These are phyloP conservation scores for Rhizoglyphus robini DNA, from an alignment of 1,140 invertebrate genomes.

Conservation along the genomic window DNA sequence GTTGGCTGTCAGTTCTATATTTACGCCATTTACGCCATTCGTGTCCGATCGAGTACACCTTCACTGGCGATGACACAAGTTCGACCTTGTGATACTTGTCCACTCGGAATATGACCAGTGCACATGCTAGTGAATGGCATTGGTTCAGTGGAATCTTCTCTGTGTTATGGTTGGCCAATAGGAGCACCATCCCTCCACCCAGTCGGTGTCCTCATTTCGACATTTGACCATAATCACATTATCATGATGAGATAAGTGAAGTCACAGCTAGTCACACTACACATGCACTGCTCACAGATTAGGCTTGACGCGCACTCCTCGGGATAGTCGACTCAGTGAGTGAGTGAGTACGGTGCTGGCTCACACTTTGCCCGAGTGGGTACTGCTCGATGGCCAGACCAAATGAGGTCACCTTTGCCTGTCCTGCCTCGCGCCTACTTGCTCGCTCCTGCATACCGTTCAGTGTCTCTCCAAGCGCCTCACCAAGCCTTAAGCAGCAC, in stretches of 20 bases:
- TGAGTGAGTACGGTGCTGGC: background rate
- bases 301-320: background rate
- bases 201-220: background rate
- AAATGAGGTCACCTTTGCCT: slow-evolving; percentile 10
- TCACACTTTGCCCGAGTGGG: background rate
- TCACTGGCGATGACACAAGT: too few species aligned
- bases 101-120: too few species aligned
- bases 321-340: background rate
- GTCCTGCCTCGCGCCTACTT: background rate
- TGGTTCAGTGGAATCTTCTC: too few species aligned
- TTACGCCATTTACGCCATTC: too few species aligned
- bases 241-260: slow-evolving; percentile 15
- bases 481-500: background rate
- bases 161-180: too few species aligned
- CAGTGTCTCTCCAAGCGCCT: too few species aligned
- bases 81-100: too few species aligned
- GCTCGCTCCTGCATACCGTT: background rate
- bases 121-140: too few species aligned
- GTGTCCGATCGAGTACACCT: too few species aligned
- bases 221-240: slow-evolving; percentile 14
- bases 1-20: too few species aligned
- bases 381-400: background rate
- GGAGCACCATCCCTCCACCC: background rate
- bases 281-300: background rate
- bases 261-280: background rate